Conservation (phyloP, 2,888 invertebrate genomes). For the Scaptomyza cyrtandrae region DNA sequence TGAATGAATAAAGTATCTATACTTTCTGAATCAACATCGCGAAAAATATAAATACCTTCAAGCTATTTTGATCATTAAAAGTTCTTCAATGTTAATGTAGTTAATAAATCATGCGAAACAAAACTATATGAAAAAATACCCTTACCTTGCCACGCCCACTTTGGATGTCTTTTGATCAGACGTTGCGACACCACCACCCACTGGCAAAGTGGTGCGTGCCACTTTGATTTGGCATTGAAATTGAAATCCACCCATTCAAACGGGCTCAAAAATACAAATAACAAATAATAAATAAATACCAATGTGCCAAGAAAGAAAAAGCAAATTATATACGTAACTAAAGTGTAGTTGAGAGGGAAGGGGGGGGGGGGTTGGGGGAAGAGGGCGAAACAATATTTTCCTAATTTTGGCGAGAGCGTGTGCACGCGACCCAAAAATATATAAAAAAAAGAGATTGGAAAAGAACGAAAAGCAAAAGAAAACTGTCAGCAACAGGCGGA, state of each 20-base stretch:
- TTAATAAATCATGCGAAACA: no score
- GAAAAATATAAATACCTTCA: no score
- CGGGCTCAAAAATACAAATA: slow-evolving; percentile 31
- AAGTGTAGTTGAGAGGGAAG: background rate
- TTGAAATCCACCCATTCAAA: slow-evolving; percentile 68
- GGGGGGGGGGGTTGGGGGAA: no score
- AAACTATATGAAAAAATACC: background rate
- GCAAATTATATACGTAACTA: no score
- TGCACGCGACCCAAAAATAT: slow-evolving; percentile 68
- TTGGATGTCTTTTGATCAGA: no score
- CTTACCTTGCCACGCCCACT: slow-evolving; percentile 22
- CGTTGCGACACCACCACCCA: background rate
- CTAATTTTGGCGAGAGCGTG: slow-evolving; percentile 65
- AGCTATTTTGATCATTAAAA: no score
- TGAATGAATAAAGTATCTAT: no score
- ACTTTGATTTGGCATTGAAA: slow-evolving; percentile 71
- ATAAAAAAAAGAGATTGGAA: slow-evolving; percentile 13
- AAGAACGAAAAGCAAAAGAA: slow-evolving; percentile 58
- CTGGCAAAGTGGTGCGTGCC: slow-evolving; percentile 12
- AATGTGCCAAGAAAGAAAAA: slow-evolving; percentile 19
- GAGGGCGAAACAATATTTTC: slow-evolving; percentile 65
- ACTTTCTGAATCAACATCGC: no score
- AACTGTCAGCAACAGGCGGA: slow-evolving; percentile 76
- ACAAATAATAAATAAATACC: slow-evolving; percentile 40
- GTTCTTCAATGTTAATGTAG: no score